Conservation (phyloP, 2,113 vertebrate species). For the Pungitius pungitius region DNA sequence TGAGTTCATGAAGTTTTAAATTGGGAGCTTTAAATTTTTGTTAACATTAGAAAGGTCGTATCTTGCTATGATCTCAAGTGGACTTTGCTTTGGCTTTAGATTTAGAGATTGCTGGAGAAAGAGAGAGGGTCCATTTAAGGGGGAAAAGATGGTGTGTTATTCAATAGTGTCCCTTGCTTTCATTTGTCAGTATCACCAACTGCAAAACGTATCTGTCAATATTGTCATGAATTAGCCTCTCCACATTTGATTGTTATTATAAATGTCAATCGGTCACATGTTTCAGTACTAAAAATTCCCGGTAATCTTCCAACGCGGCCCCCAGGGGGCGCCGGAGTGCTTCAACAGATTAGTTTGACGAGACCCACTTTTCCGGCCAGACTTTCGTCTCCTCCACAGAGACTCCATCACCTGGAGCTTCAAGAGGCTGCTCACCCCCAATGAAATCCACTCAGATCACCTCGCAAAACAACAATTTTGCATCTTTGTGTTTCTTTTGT, state of each 20-base stretch:
- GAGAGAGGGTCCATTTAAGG: too few relatives aligned
- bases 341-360: not conserved
- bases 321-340: constrained; percentile 4
- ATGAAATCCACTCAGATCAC: not conserved
- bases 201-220: not conserved
- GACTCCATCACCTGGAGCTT: not conserved
- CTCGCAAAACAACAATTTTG: not conserved
- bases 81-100: too few relatives aligned
- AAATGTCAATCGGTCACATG: not conserved
- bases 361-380: not conserved
- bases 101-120: too few relatives aligned
- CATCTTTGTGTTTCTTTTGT: too few relatives aligned
- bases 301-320: not conserved
- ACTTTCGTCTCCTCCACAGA: not conserved
- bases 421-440: too few relatives aligned
- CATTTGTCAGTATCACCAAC: not conserved
- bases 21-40: too few relatives aligned
- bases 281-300: not conserved
- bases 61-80: too few relatives aligned
- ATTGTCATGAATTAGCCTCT: not conserved
- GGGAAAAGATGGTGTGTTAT: too few relatives aligned
- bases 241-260: not conserved
- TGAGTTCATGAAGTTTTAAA: too few relatives aligned
- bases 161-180: not conserved
- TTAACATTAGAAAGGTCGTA: too few relatives aligned